These are phyloP conservation scores for Spodoptera litura DNA, from an alignment of 1,140 invertebrate species.

Conservation along the genomic window DNA sequence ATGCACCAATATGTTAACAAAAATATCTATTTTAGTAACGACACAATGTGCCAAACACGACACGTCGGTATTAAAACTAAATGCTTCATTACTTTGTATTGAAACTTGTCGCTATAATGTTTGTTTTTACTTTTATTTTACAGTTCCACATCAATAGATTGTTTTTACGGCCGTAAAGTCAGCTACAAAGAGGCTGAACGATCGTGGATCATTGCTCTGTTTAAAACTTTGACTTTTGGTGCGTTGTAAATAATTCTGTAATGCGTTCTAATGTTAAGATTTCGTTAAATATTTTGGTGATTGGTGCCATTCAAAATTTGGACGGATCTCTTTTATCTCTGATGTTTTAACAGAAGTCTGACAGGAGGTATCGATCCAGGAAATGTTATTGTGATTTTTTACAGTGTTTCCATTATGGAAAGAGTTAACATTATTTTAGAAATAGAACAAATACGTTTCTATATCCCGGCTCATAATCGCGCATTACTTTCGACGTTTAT, in stretches of 20 bases:
- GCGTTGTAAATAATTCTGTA: slow-evolving; percentile 18
- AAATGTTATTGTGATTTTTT: too few species aligned
- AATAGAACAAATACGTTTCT: too few species aligned
- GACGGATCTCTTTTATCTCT: not conserved
- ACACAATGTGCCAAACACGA: not conserved
- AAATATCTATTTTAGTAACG: slow-evolving; percentile 8
- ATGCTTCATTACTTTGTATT: slow-evolving; percentile 14
- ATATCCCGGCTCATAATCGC: not conserved
- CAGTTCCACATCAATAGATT: slow-evolving; percentile 30
- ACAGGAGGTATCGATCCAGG: too few species aligned
- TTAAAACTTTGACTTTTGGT: slow-evolving; percentile 27
- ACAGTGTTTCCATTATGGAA: too few species aligned
- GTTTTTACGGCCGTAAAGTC: slow-evolving; percentile 17
- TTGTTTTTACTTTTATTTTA: slow-evolving; percentile 21
- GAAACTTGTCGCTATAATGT: slow-evolving; percentile 2
- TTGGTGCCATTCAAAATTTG: not conserved
- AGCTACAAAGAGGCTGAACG: slow-evolving; percentile 22
- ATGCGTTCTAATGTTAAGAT: not conserved
- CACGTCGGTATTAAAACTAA: slow-evolving; percentile 2
- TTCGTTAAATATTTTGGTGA: slow-evolving; percentile 10
- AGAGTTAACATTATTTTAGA: too few species aligned
- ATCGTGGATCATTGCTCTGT: slow-evolving; percentile 20
- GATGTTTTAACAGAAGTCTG: not conserved
- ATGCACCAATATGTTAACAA: slow-evolving; percentile 11
- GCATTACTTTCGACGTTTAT: slow-evolving; percentile 9